Conservation (phyloP, 2,888 invertebrate species). For the Entomobrya multifasciata region DNA sequence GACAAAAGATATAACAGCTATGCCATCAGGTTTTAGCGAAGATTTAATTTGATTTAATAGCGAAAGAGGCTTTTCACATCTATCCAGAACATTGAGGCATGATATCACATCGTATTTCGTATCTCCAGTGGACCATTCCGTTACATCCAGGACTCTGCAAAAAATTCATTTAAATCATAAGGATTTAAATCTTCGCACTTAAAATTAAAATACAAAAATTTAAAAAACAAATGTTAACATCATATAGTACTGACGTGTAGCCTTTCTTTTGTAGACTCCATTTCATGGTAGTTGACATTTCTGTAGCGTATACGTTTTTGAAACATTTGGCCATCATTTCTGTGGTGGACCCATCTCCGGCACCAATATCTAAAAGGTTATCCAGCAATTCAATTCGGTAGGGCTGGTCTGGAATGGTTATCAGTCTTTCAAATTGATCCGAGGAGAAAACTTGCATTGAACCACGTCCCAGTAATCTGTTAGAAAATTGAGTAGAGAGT, state of each 20-base stretch:
- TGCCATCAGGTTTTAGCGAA: slow-evolving; percentile 88
- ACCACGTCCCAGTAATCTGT: slow-evolving; percentile 91
- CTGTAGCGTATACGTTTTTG: slow-evolving; percentile 91
- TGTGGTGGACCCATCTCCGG: slow-evolving; percentile 97
- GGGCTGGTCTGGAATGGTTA: slow-evolving; percentile 80
- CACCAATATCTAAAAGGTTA: slow-evolving; percentile 90
- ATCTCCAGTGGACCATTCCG: slow-evolving; percentile 72
- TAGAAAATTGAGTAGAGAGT: no score
- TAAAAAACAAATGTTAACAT: neutral
- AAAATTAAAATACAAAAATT: neutral
- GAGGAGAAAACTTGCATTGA: slow-evolving; percentile 98
- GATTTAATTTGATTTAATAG: slow-evolving; percentile 89
- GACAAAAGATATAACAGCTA: slow-evolving; percentile 93
- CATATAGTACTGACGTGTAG: slow-evolving; percentile 85
- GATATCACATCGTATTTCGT: slow-evolving; percentile 88
- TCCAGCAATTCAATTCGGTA: slow-evolving; percentile 81
- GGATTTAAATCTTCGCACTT: no score
- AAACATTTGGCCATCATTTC: slow-evolving; percentile 89
- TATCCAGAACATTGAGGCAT: slow-evolving; percentile 96
- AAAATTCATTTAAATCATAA: no score
- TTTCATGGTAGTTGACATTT: slow-evolving; percentile 94
- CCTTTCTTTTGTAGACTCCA: slow-evolving; percentile 88
- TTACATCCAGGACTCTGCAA: slow-evolving; percentile 75
- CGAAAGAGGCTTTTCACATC: slow-evolving; percentile 92
- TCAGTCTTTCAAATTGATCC: slow-evolving; percentile 88